A percentile compares a stretch with the other conserved stretches of the same genome.
Evolutionary conservation across 2,888 invertebrate species (phyloP).

Genomic region (Odontocolon sp.): DNA sequence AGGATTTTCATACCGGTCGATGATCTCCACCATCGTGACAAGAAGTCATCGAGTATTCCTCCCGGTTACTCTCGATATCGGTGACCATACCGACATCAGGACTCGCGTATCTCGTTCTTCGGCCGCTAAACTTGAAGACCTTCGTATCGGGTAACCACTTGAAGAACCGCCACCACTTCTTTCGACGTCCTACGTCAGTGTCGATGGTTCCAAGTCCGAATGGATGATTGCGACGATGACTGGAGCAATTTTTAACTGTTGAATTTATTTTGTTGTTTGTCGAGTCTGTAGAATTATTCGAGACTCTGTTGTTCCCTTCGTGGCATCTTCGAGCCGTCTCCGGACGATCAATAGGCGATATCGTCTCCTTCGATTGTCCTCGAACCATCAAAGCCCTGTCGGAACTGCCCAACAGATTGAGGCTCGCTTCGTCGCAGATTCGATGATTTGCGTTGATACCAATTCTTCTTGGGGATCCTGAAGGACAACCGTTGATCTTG

Average conservation of each 20-base stretch:
- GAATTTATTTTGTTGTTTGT: constrained; percentile 19
- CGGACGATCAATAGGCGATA: neutral
- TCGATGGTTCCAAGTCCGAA: constrained; percentile 11
- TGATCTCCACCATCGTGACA: constrained; percentile 66
- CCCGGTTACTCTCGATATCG: constrained; percentile 67
- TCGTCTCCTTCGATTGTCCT: neutral
- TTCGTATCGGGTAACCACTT: constrained; percentile 74
- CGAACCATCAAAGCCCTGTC: neutral
- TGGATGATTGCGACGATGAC: neutral
- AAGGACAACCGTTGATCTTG: neutral
- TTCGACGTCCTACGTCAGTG: constrained; percentile 37
- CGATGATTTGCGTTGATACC: neutral
- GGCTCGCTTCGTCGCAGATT: neutral
- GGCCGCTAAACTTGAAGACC: constrained; percentile 61
- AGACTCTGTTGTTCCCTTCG: neutral
- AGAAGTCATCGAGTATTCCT: constrained; percentile 75
- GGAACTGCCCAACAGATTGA: neutral
- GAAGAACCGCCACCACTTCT: constrained; percentile 75
- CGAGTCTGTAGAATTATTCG: neutral
- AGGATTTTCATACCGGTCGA: constrained; percentile 61
- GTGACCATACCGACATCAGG: constrained; percentile 62
- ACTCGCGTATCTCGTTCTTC: constrained; percentile 54
- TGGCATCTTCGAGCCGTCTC: constrained; percentile 19
- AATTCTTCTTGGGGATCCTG: neutral
- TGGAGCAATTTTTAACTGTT: constrained; percentile 3